These are phyloP conservation scores for Magallana gigas DNA, from an alignment of 1,140 invertebrate genomes.

Conservation along the genomic window DNA sequence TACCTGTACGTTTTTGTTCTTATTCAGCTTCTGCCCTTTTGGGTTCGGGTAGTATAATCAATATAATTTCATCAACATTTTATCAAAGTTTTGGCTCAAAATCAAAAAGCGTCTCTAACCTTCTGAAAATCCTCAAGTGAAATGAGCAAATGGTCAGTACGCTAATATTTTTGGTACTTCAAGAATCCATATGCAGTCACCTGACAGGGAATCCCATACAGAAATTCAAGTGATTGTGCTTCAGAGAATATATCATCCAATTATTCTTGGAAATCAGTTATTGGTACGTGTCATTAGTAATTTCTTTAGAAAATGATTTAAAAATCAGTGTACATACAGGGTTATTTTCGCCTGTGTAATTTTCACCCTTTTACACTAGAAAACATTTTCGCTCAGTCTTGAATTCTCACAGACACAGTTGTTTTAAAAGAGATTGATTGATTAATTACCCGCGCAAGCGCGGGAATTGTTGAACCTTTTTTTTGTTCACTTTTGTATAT, in stretches of 20 bases:
- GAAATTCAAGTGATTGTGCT: conserved; percentile 39
- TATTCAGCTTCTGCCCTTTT: conserved; percentile 1
- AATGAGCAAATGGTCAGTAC: conserved; percentile 13
- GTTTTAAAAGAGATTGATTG: too few species aligned
- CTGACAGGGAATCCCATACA: neutral
- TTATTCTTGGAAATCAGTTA: conserved; percentile 41
- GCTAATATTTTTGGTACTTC: conserved; percentile 40
- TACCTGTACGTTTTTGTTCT: conserved; percentile 15
- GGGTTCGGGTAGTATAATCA: conserved; percentile 37
- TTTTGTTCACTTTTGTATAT: too few species aligned
- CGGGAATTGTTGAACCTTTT: too few species aligned
- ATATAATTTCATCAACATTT: conserved; percentile 33
- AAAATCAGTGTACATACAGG: too few species aligned
- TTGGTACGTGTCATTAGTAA: conserved; percentile 15
- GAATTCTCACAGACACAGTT: too few species aligned
- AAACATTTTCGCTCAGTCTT: too few species aligned
- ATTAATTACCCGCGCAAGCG: too few species aligned
- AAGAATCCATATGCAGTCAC: conserved; percentile 22
- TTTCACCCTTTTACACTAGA: too few species aligned
- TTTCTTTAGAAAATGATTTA: conserved; percentile 44
- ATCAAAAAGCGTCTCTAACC: neutral
- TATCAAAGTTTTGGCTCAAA: conserved; percentile 15
- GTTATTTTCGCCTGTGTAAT: too few species aligned
- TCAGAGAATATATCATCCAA: conserved; percentile 41
- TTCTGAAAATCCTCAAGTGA: conserved; percentile 15